A percentile compares a stretch with the other conserved stretches of the same genome.
phyloP scores from a whole-genome alignment of 2,888 invertebrate genomes.

The Sinhomidia bicolor region DNA sequence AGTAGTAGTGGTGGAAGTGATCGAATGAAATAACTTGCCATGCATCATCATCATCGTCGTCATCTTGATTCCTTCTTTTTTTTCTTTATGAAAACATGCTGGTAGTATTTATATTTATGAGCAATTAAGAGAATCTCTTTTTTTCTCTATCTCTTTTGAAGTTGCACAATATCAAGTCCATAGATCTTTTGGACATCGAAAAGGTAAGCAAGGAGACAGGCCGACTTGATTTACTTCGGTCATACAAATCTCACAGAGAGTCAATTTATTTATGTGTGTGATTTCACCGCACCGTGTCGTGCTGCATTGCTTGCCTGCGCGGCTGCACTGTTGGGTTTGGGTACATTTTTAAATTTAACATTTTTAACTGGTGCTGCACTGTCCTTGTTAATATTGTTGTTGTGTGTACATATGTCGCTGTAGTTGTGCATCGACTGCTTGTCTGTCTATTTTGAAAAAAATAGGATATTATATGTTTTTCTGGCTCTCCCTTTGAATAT shows the following conservation, averaged over 20 bases:
- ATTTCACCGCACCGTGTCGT: conserved; percentile 42
- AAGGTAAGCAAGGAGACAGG: conserved; percentile 69
- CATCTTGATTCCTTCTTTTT: background rate
- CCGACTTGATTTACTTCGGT: conserved; percentile 73
- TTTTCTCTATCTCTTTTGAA: conserved; percentile 39
- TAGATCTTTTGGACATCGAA: conserved; percentile 71
- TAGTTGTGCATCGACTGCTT: background rate
- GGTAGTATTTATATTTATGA: conserved; percentile 74
- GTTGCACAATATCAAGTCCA: conserved; percentile 71
- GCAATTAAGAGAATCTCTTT: conserved; percentile 71
- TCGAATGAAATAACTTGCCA: conserved; percentile 26
- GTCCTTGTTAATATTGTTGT: background rate
- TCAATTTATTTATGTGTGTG: conserved; percentile 63
- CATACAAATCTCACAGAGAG: conserved; percentile 64
- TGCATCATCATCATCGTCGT: conserved; percentile 36
- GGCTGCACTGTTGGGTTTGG: background rate
- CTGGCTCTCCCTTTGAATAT: background rate
- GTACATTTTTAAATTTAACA: conserved; percentile 26
- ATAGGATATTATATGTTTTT: too few species aligned
- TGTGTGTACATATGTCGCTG: background rate
- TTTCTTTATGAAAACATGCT: conserved; percentile 48
- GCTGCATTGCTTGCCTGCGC: background rate
- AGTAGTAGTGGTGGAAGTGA: conserved; percentile 1
- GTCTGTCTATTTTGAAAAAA: background rate
- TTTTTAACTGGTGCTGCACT: conserved; percentile 32